These are phyloP conservation scores for Tubulanus polymorphus DNA, from an alignment of 2,888 invertebrate species.

Conservation along the genomic window DNA sequence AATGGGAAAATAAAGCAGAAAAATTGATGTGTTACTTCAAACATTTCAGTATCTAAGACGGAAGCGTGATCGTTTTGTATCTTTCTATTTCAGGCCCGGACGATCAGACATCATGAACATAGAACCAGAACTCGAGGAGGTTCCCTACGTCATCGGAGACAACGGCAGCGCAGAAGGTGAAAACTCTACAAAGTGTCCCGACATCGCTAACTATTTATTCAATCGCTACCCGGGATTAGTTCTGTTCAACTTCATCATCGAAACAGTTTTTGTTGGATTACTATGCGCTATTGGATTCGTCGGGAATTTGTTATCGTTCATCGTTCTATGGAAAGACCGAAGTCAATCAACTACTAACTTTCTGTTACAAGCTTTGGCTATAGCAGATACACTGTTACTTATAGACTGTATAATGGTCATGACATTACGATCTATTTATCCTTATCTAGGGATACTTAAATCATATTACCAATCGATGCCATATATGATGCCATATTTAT, in stretches of 20 bases:
- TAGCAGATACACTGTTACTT: slow-evolving; percentile 25
- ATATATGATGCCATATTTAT: slow-evolving; percentile 20
- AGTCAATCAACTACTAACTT: slow-evolving; percentile 16
- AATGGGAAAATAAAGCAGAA: no score
- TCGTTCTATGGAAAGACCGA: slow-evolving; percentile 20
- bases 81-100: no score
- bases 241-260: slow-evolving; percentile 23
- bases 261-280: slow-evolving; percentile 16
- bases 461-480: slow-evolving; percentile 13
- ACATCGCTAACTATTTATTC: no score
- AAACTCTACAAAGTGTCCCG: slow-evolving; percentile 26
- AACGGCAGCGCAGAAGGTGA: no score
- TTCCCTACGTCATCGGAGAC: no score
- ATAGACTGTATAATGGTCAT: slow-evolving; percentile 24
- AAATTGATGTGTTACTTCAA: no score
- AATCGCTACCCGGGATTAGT: slow-evolving; percentile 12
- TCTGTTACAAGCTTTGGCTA: slow-evolving; percentile 20
- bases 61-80: no score
- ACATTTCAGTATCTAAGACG: no score
- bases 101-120: no score
- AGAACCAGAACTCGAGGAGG: no score
- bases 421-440: slow-evolving; percentile 18
- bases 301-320: slow-evolving; percentile 23
- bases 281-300: slow-evolving; percentile 22
- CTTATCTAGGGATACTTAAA: slow-evolving; percentile 11